Conservation (phyloP, 2,113 vertebrate genomes). For the Hylia prasina region DNA sequence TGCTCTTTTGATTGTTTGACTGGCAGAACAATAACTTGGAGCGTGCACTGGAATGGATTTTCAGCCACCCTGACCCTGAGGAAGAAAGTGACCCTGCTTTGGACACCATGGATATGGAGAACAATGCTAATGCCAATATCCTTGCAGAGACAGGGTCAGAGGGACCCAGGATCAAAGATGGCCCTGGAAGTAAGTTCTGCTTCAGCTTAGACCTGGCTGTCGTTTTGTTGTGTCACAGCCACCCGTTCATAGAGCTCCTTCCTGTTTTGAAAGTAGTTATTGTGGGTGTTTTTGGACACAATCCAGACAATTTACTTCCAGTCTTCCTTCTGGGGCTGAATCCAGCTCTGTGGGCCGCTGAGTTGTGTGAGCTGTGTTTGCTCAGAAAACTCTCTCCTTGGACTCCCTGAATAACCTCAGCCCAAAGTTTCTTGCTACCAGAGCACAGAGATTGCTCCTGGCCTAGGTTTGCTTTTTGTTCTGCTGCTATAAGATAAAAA, state of each 20-base stretch:
- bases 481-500: neutral
- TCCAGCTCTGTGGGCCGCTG: neutral
- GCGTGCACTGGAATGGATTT: constrained; percentile 95
- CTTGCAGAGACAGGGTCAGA: constrained; percentile 80
- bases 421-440: neutral
- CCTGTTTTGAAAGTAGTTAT: neutral
- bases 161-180: constrained; percentile 89
- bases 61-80: constrained; percentile 86
- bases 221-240: neutral
- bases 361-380: neutral
- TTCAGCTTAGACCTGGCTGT: neutral
- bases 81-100: constrained; percentile 80
- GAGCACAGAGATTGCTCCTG: neutral
- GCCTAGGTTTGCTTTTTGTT: neutral
- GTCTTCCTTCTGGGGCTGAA: neutral
- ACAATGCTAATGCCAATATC: constrained; percentile 82
- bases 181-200: constrained; percentile 89
- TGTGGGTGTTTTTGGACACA: neutral
- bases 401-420: neutral
- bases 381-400: neutral
- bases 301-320: neutral
- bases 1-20: constrained; percentile 1
- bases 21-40: constrained; percentile 92
- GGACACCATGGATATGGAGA: constrained; percentile 80
- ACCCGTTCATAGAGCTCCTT: neutral